These are phyloP conservation scores for Drosophila ezoana DNA, from an alignment of 2,888 invertebrate genomes.

Conservation along the genomic window DNA sequence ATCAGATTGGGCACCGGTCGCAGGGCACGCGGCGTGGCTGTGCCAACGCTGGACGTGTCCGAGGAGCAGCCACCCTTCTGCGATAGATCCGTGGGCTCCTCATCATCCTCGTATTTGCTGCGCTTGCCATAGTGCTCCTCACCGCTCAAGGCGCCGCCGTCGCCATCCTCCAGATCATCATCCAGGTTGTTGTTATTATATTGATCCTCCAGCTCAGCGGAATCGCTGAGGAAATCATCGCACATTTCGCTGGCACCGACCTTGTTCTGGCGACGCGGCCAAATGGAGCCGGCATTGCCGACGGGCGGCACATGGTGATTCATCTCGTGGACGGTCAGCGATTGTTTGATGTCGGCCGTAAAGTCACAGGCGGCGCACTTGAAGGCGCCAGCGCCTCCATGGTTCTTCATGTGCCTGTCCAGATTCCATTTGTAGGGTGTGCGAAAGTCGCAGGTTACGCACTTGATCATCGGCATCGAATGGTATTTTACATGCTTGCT, in stretches of 20 bases:
- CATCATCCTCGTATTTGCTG: slow-evolving; percentile 81
- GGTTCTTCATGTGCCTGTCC: slow-evolving; percentile 96
- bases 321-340: slow-evolving; percentile 95
- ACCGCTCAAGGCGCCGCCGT: slow-evolving; percentile 59
- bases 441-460: slow-evolving; percentile 96
- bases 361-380: slow-evolving; percentile 95
- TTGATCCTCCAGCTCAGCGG: slow-evolving; percentile 82
- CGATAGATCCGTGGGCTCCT: slow-evolving; percentile 84
- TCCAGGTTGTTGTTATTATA: slow-evolving; percentile 84
- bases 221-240: slow-evolving; percentile 84
- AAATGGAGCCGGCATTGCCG: slow-evolving; percentile 87
- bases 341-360: slow-evolving; percentile 96
- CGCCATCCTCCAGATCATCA: slow-evolving; percentile 79
- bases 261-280: slow-evolving; percentile 89
- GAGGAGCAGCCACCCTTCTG: slow-evolving; percentile 84
- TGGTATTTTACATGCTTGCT: slow-evolving; percentile 97
- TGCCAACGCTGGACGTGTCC: slow-evolving; percentile 80
- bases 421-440: slow-evolving; percentile 97
- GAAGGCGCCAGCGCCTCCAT: slow-evolving; percentile 93
- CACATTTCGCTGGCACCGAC: slow-evolving; percentile 88
- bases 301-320: slow-evolving; percentile 94
- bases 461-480: slow-evolving; percentile 97
- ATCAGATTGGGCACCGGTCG: slow-evolving; percentile 92
- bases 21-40: slow-evolving; percentile 81
- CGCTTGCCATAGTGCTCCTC: slow-evolving; percentile 78